Base-by-base conservation (phyloP, 2,113 vertebrate species). In the Cichladusa arquata region DNA sequence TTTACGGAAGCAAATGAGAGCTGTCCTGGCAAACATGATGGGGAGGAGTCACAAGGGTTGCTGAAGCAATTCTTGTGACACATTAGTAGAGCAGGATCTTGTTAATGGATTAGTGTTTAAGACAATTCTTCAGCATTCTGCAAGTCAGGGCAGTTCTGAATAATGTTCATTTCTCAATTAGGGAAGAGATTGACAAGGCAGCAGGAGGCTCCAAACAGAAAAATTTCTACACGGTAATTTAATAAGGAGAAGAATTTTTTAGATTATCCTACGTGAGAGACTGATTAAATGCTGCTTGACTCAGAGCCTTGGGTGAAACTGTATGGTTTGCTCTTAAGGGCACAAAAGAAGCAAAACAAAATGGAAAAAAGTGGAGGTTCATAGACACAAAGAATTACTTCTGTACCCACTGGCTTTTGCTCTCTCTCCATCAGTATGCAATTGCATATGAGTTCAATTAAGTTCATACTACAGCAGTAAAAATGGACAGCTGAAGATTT, bases 91-190 rank as follows among this genome's bases (percentile, higher is more conserved):
- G 67, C 82, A 92, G 81, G 86, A 50, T 86, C 88, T 92, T 93
- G 76, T 92, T 96, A 92, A 70, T 51, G 86, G 88, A 88, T 95
- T 94, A 93, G 76, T 44, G 60, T 86, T 93, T 90, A 92, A 93
- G 90, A 66, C 92, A 90, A 94, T 93, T 96, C 91, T 83, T 86
- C 20, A 88, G 82, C 88, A 62, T 88, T 93, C 44, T 88, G 64
- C 94, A 96, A 86, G 94, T 93, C 72, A 45, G 82, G 91, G 47
- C 95, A 93, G 69, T 93, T 90, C 82, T 78, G 33, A 44, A 71
- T 86, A 78, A 86, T 83, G 51, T 51, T 36, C 0, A 6, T 93
- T 97, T 96, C 95, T 93, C 86, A 97, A 86, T 81, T 86, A 81
- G 40, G 29, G 33, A 58, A 90, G 58, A 94, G 95, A 96, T 54